A percentile compares a stretch with the other conserved stretches of the same genome.
Evolutionary conservation across 2,797 vertebrate species (phyloP).

Genomic region (Acanthornis magna): DNA sequence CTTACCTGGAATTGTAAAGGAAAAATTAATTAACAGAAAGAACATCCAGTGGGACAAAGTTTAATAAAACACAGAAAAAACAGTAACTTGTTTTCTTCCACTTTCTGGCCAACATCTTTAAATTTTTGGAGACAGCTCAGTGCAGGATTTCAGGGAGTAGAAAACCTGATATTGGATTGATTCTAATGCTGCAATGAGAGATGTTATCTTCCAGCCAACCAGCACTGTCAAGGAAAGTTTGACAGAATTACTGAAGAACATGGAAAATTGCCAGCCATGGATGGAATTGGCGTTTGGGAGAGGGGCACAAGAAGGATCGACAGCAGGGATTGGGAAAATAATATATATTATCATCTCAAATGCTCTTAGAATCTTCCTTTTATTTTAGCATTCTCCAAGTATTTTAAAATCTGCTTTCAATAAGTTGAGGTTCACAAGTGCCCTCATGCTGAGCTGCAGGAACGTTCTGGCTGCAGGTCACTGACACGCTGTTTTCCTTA

Average conservation of each 20-base stretch:
- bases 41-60: background rate
- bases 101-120: background rate
- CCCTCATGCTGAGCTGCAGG: background rate
- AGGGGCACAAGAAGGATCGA: background rate
- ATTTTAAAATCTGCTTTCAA: background rate
- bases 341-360: background rate
- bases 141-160: background rate
- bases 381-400: background rate
- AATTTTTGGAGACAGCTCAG: background rate
- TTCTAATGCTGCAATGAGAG: conserved; percentile 13
- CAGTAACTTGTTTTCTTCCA: background rate
- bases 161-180: conserved; percentile 19
- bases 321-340: background rate
- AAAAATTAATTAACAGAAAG: conserved; percentile 37
- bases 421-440: background rate
- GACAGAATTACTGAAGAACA: background rate
- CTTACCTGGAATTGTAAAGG: conserved; percentile 32
- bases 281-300: background rate
- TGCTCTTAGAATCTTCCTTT: background rate
- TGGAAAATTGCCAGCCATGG: background rate
- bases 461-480: background rate
- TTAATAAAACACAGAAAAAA: background rate
- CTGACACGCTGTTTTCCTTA: background rate
- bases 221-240: background rate
- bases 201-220: background rate